Base-by-base conservation (phyloP, 1,140 invertebrate species). In the Bombus haemorrhoidalis region DNA sequence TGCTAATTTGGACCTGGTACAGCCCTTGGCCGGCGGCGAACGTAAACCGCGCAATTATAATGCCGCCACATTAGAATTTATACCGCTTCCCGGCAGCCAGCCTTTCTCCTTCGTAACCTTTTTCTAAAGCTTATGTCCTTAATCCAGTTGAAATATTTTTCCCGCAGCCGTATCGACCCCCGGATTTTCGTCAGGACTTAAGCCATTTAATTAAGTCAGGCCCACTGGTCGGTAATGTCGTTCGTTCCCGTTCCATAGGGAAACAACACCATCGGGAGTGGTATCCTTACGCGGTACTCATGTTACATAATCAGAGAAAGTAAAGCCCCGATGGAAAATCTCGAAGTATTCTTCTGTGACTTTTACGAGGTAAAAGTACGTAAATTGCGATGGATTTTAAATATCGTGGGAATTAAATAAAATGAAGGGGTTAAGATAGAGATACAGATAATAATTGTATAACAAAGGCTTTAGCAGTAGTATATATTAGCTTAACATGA, bases 41-140 rank as follows among this genome's bases (percentile, higher is more conserved):
- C 92, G 91, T 94, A 95, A 94, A 95, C 93, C 93, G 92, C 92
- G 92, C 94, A 95, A 95, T 95, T 95, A 95, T 95, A 95, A 95
- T 94, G 93, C 92, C 92, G 91, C 93, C 94, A 92, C 94, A 95
- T 95, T 95, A 95, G 94, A 95, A 95, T 95, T 95, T 95, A 95
- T 95, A 94, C 91, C 90, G 82, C 77, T 75, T 64, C 43, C 71
- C 71, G 74, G 81, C 81, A 72, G 86, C 82, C 84, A 82, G 80
- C 84, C 84, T 18, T 86, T 85, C 87, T 86, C 86, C 85, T 79
- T 87, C 86, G 75, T 78, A 92, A 92, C 93, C 93, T 94, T 95
- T 94, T 95, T 93, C 93, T 93, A 93, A 95, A 94, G 94, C 94
- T 95, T 94, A 95, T 89, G 91, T 93, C 90, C 92, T 93, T 94